phyloP scores from a whole-genome alignment of 1,140 invertebrate genomes.

The Temnothorax longispinosus region DNA sequence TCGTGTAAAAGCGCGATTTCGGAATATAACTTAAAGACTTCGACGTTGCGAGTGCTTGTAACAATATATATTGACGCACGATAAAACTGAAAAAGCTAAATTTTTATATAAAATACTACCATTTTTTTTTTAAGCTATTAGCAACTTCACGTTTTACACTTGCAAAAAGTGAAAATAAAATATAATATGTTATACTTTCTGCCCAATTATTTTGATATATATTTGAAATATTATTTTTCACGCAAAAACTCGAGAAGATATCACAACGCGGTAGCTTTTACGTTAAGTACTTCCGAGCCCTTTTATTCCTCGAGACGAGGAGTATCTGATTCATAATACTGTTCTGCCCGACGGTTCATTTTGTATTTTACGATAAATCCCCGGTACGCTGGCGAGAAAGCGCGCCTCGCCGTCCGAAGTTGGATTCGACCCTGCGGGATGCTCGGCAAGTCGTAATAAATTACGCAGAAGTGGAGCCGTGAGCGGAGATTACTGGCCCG shows the following conservation, averaged over 20 bases:
- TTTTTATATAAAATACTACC: not conserved
- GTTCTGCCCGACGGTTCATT: slow-evolving; percentile 27
- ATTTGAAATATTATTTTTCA: not conserved
- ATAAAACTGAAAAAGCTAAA: not conserved
- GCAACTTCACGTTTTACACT: not conserved
- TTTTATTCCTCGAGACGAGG: not conserved
- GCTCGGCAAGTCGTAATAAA: slow-evolving; percentile 66
- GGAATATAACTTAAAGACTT: slow-evolving; percentile 1
- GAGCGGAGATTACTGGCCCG: slow-evolving; percentile 66
- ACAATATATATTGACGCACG: not conserved
- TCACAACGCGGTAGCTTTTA: not conserved
- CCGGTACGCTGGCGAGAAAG: slow-evolving; percentile 31
- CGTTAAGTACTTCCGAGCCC: not conserved
- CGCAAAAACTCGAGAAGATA: not conserved
- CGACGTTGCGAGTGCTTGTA: too few species aligned
- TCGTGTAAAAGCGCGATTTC: slow-evolving; percentile 16
- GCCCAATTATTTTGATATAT: not conserved
- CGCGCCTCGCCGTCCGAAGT: slow-evolving; percentile 41
- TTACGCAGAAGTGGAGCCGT: slow-evolving; percentile 63
- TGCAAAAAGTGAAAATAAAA: not conserved
- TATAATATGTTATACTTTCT: not conserved
- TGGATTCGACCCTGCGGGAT: slow-evolving; percentile 63
- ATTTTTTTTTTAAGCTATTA: not conserved
- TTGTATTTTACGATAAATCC: slow-evolving; percentile 57
- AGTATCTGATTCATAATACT: not conserved